Base-by-base conservation (phyloP, 2,888 invertebrate genomes). In the Caenorhabditis sp. region DNA sequence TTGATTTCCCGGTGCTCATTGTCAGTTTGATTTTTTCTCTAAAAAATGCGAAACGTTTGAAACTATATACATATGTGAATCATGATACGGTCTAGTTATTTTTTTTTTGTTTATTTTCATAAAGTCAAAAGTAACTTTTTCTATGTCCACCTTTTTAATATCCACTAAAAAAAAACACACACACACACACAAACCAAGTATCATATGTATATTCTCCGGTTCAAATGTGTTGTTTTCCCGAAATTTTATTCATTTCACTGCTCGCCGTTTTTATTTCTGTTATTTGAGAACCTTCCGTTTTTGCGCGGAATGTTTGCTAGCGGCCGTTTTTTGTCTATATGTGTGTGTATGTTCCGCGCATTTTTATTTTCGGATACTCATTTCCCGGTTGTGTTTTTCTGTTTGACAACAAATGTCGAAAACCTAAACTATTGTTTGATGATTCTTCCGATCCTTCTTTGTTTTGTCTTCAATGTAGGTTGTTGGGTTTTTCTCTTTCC, bases 301-400 rank as follows among this genome's bases (percentile, higher is more conserved):
- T 43, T 43, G 43, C 43, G 43, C 43, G 43, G 43, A 43, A 43
- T 43, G 43, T 43, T 43, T 43, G 43, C 43, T 43, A 43, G 43
- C 43, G 17, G 17, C 43, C 14, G 12, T 43, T 43, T 43, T 43
- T 43, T 43, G 43, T 43, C 14, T 43, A 43, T 43, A 3, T 43
- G 43, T 43, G 12, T 43, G 43, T 43, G 43, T 31, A 31, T 43
- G 43, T 43, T 43, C 43, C 43, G 43, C 43, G 43, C 43, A 43
- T 43, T 43, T 43, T 43, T 43, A 43, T 43, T 43, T 43, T 43
- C 17, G 43, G 43, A 43, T 43, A 17, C 43, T 43, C 43, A 43
- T 43, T 43, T 43, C 43, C 43, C 43, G 43, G 43, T 43, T 43
- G 43, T 43, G 12, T 43, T 43, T 5, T 43, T 43, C 17, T 43